Percentiles rank a stretch among this genome's conserved stretches.
phyloP scores from a whole-genome alignment of 2,113 vertebrate genomes.

The Oceanodroma tethys region DNA sequence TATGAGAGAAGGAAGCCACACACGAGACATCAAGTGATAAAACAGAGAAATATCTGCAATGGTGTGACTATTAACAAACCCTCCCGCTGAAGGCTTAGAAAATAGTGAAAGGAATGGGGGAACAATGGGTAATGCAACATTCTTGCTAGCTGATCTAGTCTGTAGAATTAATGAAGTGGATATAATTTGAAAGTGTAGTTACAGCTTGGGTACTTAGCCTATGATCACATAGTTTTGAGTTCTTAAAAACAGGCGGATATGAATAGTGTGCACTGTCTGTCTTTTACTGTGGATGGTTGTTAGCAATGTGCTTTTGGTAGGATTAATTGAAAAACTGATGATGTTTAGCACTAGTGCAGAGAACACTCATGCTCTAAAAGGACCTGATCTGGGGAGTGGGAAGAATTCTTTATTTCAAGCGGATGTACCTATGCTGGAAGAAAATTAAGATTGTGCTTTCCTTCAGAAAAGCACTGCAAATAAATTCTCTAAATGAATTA shows the following conservation, averaged over 20 bases:
- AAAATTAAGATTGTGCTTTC: neutral
- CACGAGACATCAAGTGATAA: neutral
- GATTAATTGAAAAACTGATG: neutral
- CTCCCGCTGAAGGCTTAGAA: neutral
- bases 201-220: neutral
- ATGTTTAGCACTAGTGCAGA: neutral
- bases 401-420: neutral
- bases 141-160: neutral
- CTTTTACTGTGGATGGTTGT: neutral
- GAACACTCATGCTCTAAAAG: neutral
- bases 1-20: neutral
- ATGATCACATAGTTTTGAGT: neutral
- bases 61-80: neutral
- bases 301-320: neutral
- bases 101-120: neutral
- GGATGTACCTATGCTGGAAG: neutral
- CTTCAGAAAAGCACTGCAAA: neutral
- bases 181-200: neutral
- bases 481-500: neutral
- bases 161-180: conserved; percentile 5
- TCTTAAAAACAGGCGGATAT: neutral
- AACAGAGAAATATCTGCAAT: neutral
- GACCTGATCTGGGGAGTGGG: neutral
- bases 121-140: neutral
- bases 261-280: neutral